Evolutionary conservation across 1,140 invertebrate species (phyloP).

Genomic region (Heliconius himera): DNA sequence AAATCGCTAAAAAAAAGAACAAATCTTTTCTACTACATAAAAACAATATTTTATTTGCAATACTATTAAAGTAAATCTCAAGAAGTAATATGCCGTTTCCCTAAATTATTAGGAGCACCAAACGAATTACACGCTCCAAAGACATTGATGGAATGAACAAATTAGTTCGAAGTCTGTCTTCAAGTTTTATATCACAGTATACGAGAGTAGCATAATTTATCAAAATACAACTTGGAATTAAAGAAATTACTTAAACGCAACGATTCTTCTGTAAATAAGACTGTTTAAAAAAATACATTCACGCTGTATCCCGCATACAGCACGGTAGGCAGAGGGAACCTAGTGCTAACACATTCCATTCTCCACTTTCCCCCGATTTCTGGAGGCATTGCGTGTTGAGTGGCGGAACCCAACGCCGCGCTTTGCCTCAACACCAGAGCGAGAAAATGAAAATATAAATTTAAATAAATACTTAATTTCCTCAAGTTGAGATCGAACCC

Average conservation of each 20-base stretch:
- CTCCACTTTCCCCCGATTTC: too few relatives aligned
- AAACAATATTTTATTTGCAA: background rate
- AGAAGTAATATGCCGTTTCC: constrained; percentile 10
- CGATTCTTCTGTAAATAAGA: background rate
- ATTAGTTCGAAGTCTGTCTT: background rate
- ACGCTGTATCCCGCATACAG: too few relatives aligned
- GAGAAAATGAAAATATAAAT: too few relatives aligned
- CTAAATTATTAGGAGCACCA: constrained; percentile 15
- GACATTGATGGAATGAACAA: constrained; percentile 5
- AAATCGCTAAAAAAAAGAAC: too few relatives aligned
- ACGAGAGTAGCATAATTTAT: background rate
- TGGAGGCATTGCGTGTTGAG: too few relatives aligned
- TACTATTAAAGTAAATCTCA: constrained; percentile 4
- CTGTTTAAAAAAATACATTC: too few relatives aligned
- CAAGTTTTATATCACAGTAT: constrained; percentile 6
- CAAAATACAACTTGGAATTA: background rate
- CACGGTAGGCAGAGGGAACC: too few relatives aligned
- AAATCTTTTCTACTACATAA: background rate
- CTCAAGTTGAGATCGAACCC: too few relatives aligned
- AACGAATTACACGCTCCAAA: constrained; percentile 22
- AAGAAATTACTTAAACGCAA: background rate
- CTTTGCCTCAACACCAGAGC: too few relatives aligned
- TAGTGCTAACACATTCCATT: too few relatives aligned
- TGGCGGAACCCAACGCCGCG: too few relatives aligned
- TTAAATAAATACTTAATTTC: too few relatives aligned